A percentile compares a stretch with the other conserved stretches of the same genome.
These are phyloP conservation scores for Petrolisthes manimaculis DNA, from an alignment of 2,888 invertebrate species.

Conservation along the genomic window DNA sequence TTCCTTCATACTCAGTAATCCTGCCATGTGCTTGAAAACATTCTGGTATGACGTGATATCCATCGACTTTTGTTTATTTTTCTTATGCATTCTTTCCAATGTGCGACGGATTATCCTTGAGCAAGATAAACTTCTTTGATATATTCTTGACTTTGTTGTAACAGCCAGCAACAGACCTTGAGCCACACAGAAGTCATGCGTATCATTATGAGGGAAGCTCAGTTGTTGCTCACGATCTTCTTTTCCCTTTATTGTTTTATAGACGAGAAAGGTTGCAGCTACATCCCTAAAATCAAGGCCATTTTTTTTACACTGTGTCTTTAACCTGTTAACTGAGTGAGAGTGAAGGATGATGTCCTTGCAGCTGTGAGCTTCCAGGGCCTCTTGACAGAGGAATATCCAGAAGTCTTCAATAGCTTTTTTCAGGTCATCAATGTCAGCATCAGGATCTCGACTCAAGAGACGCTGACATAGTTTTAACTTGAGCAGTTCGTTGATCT, in stretches of 20 bases:
- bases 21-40: slow-evolving; percentile 10
- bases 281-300: slow-evolving; percentile 7
- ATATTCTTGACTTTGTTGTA: not conserved
- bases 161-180: not conserved
- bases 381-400: not conserved
- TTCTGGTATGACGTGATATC: not conserved
- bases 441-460: not conserved
- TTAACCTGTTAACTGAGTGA: not conserved
- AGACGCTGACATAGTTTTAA: slow-evolving; percentile 1
- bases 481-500: not conserved
- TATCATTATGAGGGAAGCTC: slow-evolving; percentile 20
- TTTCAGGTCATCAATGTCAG: not conserved
- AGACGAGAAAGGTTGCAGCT: not conserved
- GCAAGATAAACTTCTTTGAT: no score
- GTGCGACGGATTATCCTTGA: not conserved
- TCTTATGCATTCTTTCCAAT: not conserved
- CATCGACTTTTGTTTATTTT: not conserved
- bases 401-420: not conserved
- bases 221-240: slow-evolving; percentile 2
- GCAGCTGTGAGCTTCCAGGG: not conserved
- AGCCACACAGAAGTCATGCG: slow-evolving; percentile 8
- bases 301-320: not conserved
- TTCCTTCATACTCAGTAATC: not conserved
- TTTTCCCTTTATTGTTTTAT: not conserved
- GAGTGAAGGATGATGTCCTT: not conserved